A percentile compares a stretch with the other conserved stretches of the same genome.
These are phyloP conservation scores for Ciconia boyciana DNA, from an alignment of 2,113 vertebrate genomes.

Conservation along the genomic window DNA sequence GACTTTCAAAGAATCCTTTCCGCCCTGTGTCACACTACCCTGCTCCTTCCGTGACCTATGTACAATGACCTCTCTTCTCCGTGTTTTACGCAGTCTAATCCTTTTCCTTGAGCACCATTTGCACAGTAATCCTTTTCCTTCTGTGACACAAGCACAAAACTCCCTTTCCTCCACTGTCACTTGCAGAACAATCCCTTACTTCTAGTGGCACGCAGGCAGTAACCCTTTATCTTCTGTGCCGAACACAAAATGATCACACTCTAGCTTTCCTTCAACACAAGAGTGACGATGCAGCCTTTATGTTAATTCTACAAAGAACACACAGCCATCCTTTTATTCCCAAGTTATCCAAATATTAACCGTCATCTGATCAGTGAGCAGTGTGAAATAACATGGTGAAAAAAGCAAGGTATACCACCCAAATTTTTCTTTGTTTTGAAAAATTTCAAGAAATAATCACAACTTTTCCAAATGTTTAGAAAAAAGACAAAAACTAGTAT, in stretches of 20 bases:
- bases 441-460: neutral
- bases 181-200: neutral
- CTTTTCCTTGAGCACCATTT: neutral
- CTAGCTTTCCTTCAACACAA: neutral
- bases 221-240: neutral
- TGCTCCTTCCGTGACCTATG: neutral
- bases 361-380: neutral
- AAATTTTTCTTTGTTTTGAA: neutral
- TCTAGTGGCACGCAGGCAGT: neutral
- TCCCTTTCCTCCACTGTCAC: neutral
- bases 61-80: neutral
- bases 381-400: neutral
- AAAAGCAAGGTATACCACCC: neutral
- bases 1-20: neutral
- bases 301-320: neutral
- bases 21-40: neutral
- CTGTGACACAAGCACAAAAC: neutral
- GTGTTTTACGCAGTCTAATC: neutral
- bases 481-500: neutral
- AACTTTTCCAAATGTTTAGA: neutral
- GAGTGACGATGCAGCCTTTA: neutral
- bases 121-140: slow-evolving; percentile 6
- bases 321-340: neutral
- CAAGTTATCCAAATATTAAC: neutral
- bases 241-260: neutral